Conservation (phyloP, 2,888 invertebrate genomes). For the Phanerotoma sp. region DNA sequence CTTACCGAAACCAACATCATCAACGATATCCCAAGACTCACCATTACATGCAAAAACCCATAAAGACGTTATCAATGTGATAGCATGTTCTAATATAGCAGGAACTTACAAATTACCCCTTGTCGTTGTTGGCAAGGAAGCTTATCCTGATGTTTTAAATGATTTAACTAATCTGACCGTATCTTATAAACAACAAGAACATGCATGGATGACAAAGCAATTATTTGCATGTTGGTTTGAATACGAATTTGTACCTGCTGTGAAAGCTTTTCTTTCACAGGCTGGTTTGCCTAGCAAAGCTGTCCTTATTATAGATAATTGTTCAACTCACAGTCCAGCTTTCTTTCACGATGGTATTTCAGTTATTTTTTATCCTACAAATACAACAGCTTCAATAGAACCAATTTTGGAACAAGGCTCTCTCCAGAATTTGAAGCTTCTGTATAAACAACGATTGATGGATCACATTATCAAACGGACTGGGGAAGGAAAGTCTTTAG, state of each 20-base stretch:
- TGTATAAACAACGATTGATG: slow-evolving; percentile 15
- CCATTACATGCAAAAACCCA: too few relatives aligned
- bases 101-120: too few relatives aligned
- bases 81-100: too few relatives aligned
- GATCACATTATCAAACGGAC: neutral
- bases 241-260: slow-evolving; percentile 25
- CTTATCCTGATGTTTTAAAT: neutral
- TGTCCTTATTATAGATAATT: slow-evolving; percentile 19
- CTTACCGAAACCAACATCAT: neutral
- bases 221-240: slow-evolving; percentile 31
- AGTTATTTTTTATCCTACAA: slow-evolving; percentile 17
- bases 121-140: neutral
- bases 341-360: neutral
- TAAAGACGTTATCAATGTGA: too few relatives aligned
- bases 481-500: neutral
- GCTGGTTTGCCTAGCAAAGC: slow-evolving; percentile 13
- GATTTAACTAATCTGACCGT: slow-evolving; percentile 9
- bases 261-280: neutral
- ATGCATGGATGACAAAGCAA: slow-evolving; percentile 31
- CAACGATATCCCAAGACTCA: too few relatives aligned
- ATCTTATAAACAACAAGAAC: slow-evolving; percentile 31
- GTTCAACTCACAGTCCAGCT: slow-evolving; percentile 5
- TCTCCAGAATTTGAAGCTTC: slow-evolving; percentile 13
- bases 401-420: slow-evolving; percentile 16
- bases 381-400: slow-evolving; percentile 12